Base-by-base conservation (phyloP, 2,113 vertebrate genomes). In the Thalassarche chlororhynchos region DNA sequence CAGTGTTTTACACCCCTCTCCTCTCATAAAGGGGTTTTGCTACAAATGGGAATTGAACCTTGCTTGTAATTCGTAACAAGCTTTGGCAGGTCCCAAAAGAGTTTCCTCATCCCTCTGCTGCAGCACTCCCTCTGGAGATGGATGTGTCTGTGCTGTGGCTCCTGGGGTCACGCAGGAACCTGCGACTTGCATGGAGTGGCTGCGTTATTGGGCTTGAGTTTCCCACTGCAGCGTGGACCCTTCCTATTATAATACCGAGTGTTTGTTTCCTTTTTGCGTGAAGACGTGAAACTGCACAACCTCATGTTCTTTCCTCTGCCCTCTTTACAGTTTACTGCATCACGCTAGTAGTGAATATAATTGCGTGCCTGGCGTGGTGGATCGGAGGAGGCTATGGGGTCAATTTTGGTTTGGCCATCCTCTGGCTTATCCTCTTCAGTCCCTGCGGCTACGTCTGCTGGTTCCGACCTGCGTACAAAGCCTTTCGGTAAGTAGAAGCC, bases 401-500 rank as follows among this genome's bases (percentile, higher is more conserved):
- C 77, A 99, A 99, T 95, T 99, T 99, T 29, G 99, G 99, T 34
- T 97, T 99, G 92, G 98, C 99, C 7, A 90, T 99, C 13, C 97
- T 99, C 16, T 99, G 99, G 99, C 98, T 99, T 6, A 5, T 99
- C 64, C 97, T 99, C 68, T 99, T 99, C 98, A 99, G 99, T 14
- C 99, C 99, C 38, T 99, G 99, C 21, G 93, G 99, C 76, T 99
- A 99, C 16, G 40, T 99, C 83, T 99, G 99, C 98, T 99, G 99
- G 99, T 99, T 99, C 98, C 98, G 99, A 74, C 99, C 99, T 0
- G 99, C 97, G 8, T 99, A 99, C 98, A 99, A 99, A 98, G 99
- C 99, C 71, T 99, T 99, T 86, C 98, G 99, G 99, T 99, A 55
- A 98, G 98, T 96, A 0, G 13, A 5, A 54, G 62, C 79, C n/a